Base-by-base conservation (phyloP, 1,140 invertebrate species). In the Leucophenga varia region DNA sequence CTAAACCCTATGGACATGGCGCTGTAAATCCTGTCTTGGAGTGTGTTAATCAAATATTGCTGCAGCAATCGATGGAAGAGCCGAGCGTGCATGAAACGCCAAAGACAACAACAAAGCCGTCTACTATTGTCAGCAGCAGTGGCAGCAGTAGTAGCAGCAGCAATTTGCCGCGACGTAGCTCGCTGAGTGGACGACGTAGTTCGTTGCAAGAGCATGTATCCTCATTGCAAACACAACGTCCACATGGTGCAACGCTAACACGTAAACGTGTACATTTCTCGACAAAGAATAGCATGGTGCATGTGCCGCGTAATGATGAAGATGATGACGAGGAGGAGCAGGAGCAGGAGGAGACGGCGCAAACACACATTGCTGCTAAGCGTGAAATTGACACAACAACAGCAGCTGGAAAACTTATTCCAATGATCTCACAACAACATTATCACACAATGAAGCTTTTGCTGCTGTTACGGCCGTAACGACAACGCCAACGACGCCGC, bases 21-120 rank as follows among this genome's bases (percentile, higher is more conserved):
- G 69, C 72, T 47, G 82, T 86, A 37, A 86, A 86, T 71, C 85
- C 84, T 0, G 85, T 87, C 2, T 65, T 86, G 8, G 84, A 86
- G 59, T 86, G 84, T 59, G 84, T 87, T 40, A 86, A 86, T 71
- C 71, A 74, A 32, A 75, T 75, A 21, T 32, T 75, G 16, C 41
- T 75, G 5, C 71, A 75, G 44, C 72, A 74, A 39, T 72, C 69
- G 4, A 72, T 75, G 67, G 72, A 75, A 35, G 72, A 72, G 12
- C n/a, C n/a, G n/a, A 50, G 55, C 2, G 28, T 55, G 13, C 42
- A 47, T 14, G 60, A 57, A 9, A 48, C 38, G 2, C 19, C 42
- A 18, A 48, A 41, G 10, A 13, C 16, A 20, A 13, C 8, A 28
- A 22, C 13, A 3, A 19, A 34, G 19, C 21, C 10, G 19, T 5